Percentiles rank a stretch among this genome's conserved stretches.
Evolutionary conservation across 37 sponge, comb jelly and placozoan species (phyloP).

Genomic region (Cliona cf. orientalis): DNA sequence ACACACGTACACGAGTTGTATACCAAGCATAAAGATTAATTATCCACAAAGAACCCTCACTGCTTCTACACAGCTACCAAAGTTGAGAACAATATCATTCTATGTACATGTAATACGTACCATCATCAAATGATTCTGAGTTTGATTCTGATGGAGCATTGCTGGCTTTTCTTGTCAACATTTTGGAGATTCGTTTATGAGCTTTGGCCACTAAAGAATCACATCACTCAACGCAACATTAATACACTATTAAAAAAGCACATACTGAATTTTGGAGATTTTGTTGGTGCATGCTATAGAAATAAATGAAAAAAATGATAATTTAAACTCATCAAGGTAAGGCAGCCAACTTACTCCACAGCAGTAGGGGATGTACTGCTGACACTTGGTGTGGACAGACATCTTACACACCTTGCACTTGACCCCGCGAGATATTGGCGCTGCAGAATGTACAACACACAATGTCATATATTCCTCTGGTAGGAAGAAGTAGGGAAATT

Average conservation of each 20-base stretch:
- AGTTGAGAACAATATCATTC: neutral
- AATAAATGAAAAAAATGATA: neutral
- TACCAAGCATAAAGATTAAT: no score
- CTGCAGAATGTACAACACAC: no score
- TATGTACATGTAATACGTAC: neutral
- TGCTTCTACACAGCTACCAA: no score
- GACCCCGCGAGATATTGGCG: slow-evolving; percentile 46
- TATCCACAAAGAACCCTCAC: no score
- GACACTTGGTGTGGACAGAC: slow-evolving; percentile 72
- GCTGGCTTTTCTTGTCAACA: slow-evolving; percentile 10
- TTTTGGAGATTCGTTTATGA: slow-evolving; percentile 28
- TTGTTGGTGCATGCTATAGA: slow-evolving; percentile 2
- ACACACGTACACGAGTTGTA: no score
- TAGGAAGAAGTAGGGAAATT: no score
- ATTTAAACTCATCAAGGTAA: neutral
- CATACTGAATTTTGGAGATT: slow-evolving; percentile 7
- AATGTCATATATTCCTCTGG: no score
- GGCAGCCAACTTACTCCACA: slow-evolving; percentile 18
- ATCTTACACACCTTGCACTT: slow-evolving; percentile 75
- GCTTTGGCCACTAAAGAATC: slow-evolving; percentile 6
- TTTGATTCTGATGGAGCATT: neutral
- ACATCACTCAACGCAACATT: neutral
- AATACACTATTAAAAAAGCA: neutral
- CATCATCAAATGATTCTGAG: slow-evolving; percentile 12
- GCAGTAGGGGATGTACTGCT: slow-evolving; percentile 69